Evolutionary conservation across 2,888 invertebrate species (phyloP), one percentile per base, ranked within the genome.

Genomic region (Erpobdella octoculata): DNA sequence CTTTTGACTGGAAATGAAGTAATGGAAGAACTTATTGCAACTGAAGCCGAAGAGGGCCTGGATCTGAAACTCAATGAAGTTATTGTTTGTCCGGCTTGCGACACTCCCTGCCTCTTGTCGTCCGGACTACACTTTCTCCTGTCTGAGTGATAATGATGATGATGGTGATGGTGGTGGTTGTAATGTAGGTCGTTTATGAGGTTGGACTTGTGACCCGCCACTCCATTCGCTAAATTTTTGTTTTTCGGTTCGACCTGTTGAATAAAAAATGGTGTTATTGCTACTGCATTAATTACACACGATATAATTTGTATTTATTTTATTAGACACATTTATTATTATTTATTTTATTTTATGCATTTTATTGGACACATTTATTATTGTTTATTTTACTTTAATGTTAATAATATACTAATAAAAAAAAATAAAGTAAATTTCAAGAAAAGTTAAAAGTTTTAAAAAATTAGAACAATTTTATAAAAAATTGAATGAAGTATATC

Each of bases 101-200:
- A 21, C 21, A 21, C 53, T 8, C 21, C 21, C 21, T 28, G 28
- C 21, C 53, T 21, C 53, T 53, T 53, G 53, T 53, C 53, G 53
- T 53, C 53, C 8, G 53, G 53, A 28, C 53, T 53, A 15, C 53
- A 53, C 53, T 53, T 53, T 28, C 53, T 53, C 21, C 53, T 21
- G 15, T 53, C 53, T 21, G 53, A 53, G 53, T 53, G 53, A 28
- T 53, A 28, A 28, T 53, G 53, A n/a, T 53, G 53, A 8, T 53
- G 53, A 28, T 53, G 53, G 53, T 53, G 53, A n/a, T 53, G 53
- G 53, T 53, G 53, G n/a, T 53, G 53, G n/a, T n/a, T 53, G n/a
- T n/a, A n/a, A 28, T 53, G 53, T 28, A 53, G 15, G n/a, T 53
- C 53, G 53, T 28, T n/a, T 53, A 53, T 53, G 21, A 53, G 53